Evolutionary conservation across 2,113 vertebrate species (phyloP).

Genomic region (Gnathonemus longibarbis): DNA sequence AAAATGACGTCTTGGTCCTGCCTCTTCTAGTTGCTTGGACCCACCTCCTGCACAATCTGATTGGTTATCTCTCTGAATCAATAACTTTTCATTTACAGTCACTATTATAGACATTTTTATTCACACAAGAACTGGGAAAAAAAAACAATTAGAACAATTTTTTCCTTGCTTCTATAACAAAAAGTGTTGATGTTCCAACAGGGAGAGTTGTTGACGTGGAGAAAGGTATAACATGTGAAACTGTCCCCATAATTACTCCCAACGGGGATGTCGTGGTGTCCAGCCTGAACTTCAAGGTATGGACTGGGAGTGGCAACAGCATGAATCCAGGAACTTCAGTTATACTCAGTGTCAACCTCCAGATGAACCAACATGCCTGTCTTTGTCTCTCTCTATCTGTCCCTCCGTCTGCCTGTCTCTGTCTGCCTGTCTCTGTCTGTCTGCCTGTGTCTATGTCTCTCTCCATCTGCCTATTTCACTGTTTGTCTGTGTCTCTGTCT

Average conservation of each 20-base stretch:
- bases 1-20: no score
- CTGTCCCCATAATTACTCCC: constrained; percentile 96
- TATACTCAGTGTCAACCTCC: neutral
- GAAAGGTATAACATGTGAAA: constrained; percentile 91
- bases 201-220: constrained; percentile 93
- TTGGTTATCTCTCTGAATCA: no score
- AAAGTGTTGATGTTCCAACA: constrained; percentile 44
- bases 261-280: constrained; percentile 93
- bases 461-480: neutral
- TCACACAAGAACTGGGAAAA: neutral
- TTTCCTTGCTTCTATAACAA: neutral
- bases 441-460: neutral
- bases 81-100: no score
- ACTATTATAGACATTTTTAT: neutral
- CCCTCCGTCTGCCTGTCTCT: neutral
- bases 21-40: no score
- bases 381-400: neutral
- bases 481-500: neutral
- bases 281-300: constrained; percentile 88
- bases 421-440: neutral
- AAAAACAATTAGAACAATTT: neutral
- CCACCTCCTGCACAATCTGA: no score
- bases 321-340: neutral
- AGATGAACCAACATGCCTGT: neutral
- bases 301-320: constrained; percentile 22